Conservation (phyloP, 2,888 invertebrate species). For the Exocentrus adspersus region DNA sequence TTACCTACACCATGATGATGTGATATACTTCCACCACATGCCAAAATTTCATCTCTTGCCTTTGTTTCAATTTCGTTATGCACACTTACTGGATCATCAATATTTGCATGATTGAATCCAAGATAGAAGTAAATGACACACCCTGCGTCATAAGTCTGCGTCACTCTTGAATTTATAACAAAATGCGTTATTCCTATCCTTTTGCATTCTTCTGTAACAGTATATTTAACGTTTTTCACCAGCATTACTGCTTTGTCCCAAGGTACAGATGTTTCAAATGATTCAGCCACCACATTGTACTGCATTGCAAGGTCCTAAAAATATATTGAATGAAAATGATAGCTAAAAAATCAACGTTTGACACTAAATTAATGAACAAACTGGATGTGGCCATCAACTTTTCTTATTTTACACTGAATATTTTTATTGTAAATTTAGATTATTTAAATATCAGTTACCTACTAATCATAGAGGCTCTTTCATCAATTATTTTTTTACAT, state of each 20-base stretch:
- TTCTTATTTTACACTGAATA: too few species aligned
- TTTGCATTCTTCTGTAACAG: slow-evolving; percentile 74
- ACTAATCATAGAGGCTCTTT: too few species aligned
- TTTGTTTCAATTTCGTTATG: slow-evolving; percentile 89
- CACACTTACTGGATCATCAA: slow-evolving; percentile 86
- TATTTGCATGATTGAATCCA: slow-evolving; percentile 56
- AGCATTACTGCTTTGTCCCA: slow-evolving; percentile 90
- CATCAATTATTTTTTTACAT: too few species aligned
- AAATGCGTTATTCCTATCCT: slow-evolving; percentile 70
- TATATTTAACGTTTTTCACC: slow-evolving; percentile 89
- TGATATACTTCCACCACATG: slow-evolving; percentile 90
- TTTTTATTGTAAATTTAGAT: too few species aligned
- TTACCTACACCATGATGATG: slow-evolving; percentile 99
- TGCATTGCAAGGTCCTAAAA: slow-evolving; percentile 89
- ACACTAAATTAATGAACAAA: background rate
- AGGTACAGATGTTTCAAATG: slow-evolving; percentile 98
- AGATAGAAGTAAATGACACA: slow-evolving; percentile 85
- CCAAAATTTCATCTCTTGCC: slow-evolving; percentile 92
- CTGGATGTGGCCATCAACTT: too few species aligned
- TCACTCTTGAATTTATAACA: slow-evolving; percentile 84
- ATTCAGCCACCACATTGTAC: slow-evolving; percentile 90
- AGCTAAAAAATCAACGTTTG: too few species aligned
- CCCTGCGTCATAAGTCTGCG: slow-evolving; percentile 97
- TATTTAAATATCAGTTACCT: too few species aligned
- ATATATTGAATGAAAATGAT: too few species aligned